These are phyloP conservation scores for Campoplex capitator DNA, from an alignment of 2,888 invertebrate genomes.

Conservation along the genomic window DNA sequence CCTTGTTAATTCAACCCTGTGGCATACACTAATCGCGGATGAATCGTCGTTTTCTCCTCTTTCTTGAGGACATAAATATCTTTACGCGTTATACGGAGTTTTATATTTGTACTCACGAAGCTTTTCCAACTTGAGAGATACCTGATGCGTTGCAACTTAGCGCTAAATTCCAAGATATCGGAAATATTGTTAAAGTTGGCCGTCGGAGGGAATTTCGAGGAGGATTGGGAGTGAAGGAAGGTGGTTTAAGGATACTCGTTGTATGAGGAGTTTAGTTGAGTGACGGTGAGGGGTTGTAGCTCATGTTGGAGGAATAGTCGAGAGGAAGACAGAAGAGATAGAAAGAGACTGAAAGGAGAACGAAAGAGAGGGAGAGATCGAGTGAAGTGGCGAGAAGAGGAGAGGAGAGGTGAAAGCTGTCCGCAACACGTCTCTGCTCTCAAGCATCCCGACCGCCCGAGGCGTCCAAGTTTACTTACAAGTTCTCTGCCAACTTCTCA, in stretches of 20 bases:
- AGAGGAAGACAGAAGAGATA: conserved; percentile 37
- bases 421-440: conserved; percentile 85
- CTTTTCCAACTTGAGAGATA: background rate
- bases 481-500: conserved; percentile 85
- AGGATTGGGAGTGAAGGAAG: conserved; percentile 5
- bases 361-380: conserved; percentile 70
- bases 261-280: conserved; percentile 34
- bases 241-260: conserved; percentile 49
- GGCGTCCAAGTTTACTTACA: conserved; percentile 84
- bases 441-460: conserved; percentile 82
- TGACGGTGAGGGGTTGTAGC: conserved; percentile 60
- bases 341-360: conserved; percentile 36
- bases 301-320: conserved; percentile 46
- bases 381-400: conserved; percentile 68
- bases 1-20: background rate
- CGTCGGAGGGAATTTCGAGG: conserved; percentile 20
- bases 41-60: background rate
- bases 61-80: conserved; percentile 2
- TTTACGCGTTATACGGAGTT: background rate
- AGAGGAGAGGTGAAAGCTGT: conserved; percentile 80
- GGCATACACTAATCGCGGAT: background rate
- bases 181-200: conserved; percentile 79
- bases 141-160: conserved; percentile 12
- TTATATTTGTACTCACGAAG: background rate
- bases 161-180: conserved; percentile 75